Evolutionary conservation across 37 sponge, comb jelly and placozoan species (phyloP).

Genomic region (Axinella damicornis): DNA sequence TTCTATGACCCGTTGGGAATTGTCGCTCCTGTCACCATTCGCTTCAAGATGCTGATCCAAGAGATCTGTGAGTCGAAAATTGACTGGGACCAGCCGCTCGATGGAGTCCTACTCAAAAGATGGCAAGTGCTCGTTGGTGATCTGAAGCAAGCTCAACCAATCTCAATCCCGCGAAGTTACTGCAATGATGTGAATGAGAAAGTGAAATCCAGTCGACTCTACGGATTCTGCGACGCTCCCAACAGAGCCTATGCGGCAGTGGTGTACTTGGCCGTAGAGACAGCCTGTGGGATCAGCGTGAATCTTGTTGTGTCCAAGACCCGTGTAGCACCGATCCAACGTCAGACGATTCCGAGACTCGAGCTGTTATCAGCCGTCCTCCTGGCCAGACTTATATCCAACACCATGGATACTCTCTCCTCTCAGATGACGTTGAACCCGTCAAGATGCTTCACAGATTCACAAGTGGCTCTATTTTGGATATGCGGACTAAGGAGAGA

Average conservation of each 20-base stretch:
- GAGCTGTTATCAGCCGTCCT: conserved; percentile 16
- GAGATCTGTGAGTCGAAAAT: neutral
- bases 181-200: neutral
- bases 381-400: neutral
- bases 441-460: conserved; percentile 27
- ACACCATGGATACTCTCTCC: neutral
- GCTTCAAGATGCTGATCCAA: conserved; percentile 9
- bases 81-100: conserved; percentile 27
- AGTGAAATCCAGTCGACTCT: neutral
- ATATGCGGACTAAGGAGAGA: conserved; percentile 4
- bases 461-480: conserved; percentile 36
- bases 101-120: neutral
- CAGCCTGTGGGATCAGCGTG: neutral
- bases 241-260: conserved; percentile 31
- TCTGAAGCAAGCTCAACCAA: neutral
- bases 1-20: conserved; percentile 9
- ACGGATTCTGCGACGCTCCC: conserved; percentile 41
- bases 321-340: conserved; percentile 15
- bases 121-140: neutral
- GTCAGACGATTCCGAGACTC: conserved; percentile 23
- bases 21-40: neutral
- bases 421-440: too few species aligned
- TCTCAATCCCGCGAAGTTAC: neutral
- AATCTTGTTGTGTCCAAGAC: conserved; percentile 27
- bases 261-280: conserved; percentile 2